Base-by-base conservation (phyloP, 1,140 invertebrate genomes). In the Ceratina japonica region DNA sequence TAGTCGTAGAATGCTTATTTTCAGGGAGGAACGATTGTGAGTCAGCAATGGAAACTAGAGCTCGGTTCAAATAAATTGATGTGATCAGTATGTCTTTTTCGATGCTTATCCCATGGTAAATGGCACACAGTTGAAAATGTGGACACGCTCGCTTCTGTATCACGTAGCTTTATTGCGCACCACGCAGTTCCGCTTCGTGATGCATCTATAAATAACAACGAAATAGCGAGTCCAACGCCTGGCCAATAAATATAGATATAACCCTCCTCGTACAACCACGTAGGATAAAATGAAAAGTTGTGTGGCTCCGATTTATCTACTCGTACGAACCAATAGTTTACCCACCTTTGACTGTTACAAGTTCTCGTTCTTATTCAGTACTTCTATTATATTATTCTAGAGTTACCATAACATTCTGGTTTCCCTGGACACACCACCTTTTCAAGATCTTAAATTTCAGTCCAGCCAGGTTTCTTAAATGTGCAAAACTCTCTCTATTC, bases 241-340 rank as follows among this genome's bases (percentile, higher is more conserved):
- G 83, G 75, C 80, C 87, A 85, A 90, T 90, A 90, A 90, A 90
- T 90, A 86, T 85, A 81, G 85, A 89, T 87, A 85, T 83, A 89
- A 86, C 81, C 78, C 79, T 4, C 27, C 27, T 31, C 27, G 27
- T 31, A 31, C n/a, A n/a, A n/a, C 27, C 27, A 31, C 49, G 79
- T 77, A 81, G 88, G 88, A 87, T 90, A 88, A 90, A 90, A 89
- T 88, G 27, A 4, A 90, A 89, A 90, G 88, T 91, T 89, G 88
- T 89, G 88, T 88, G 78, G 87, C 84, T 52, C 82, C 80, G 85
- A 83, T 90, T 89, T 88, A 89, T 88, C 70, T 79, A 87, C 86
- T 80, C 86, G 88, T 89, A 83, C 80, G 85, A 75, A 85, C 81
- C 83, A 81, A 89, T 87, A 87, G 87, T 89, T 89, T 87, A 86